Conservation (phyloP, 2,113 vertebrate genomes). For the Pleuronectes platessa region DNA sequence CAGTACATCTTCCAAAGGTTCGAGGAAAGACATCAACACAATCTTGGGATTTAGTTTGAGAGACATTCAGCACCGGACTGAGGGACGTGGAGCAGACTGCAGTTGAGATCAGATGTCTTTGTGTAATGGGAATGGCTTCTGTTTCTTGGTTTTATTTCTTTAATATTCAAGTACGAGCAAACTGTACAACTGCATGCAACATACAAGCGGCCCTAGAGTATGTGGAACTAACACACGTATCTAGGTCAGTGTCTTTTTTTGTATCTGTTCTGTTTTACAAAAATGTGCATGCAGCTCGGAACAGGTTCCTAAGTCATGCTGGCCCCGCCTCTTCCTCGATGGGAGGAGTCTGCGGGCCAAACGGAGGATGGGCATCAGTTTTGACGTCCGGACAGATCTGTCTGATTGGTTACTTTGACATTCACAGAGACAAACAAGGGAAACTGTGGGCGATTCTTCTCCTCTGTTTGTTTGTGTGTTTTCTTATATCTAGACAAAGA, state of each 20-base stretch:
- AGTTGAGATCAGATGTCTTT: slow-evolving; percentile 87
- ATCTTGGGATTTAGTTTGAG: slow-evolving; percentile 78
- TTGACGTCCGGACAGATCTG: slow-evolving; percentile 78
- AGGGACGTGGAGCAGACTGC: slow-evolving; percentile 83
- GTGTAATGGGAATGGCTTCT: slow-evolving; percentile 95
- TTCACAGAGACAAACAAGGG: slow-evolving; percentile 85
- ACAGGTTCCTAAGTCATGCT: slow-evolving; percentile 93
- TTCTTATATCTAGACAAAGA: slow-evolving; percentile 77
- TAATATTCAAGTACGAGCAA: slow-evolving; percentile 97
- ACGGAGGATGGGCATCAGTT: slow-evolving; percentile 83
- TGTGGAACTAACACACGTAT: slow-evolving; percentile 95
- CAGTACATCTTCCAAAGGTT: slow-evolving; percentile 89
- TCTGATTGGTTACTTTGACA: slow-evolving; percentile 83
- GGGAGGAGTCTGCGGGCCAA: slow-evolving; percentile 85
- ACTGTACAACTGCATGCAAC: slow-evolving; percentile 99
- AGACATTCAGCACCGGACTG: slow-evolving; percentile 93
- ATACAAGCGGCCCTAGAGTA: slow-evolving; percentile 95
- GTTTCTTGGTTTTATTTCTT: slow-evolving; percentile 94
- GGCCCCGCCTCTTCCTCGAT: slow-evolving; percentile 66
- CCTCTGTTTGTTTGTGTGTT: slow-evolving; percentile 38
- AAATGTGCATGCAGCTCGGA: slow-evolving; percentile 98
- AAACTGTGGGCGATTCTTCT: slow-evolving; percentile 69
- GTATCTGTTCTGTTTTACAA: slow-evolving; percentile 84
- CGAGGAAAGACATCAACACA: slow-evolving; percentile 76
- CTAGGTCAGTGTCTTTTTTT: slow-evolving; percentile 87